Percentiles rank a stretch among this genome's conserved stretches.
Conservation (phyloP, 2,113 vertebrate species). For the Potamarius usumacintae region DNA sequence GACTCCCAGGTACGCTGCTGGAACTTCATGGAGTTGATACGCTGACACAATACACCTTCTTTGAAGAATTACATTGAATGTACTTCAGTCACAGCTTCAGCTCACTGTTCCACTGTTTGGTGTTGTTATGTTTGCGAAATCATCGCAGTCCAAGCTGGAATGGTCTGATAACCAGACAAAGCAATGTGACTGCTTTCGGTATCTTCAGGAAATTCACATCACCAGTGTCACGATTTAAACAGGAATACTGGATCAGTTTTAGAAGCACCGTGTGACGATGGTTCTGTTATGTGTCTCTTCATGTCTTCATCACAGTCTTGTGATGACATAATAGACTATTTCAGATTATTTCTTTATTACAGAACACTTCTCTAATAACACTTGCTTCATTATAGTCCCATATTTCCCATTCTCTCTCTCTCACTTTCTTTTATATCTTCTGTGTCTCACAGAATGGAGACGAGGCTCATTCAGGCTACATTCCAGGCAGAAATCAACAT, state of each 20-base stretch:
- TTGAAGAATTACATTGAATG: neutral
- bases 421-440: neutral
- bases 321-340: neutral
- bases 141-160: neutral
- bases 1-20: neutral
- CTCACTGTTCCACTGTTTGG: neutral
- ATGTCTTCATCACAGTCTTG: too few species aligned
- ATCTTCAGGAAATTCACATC: neutral
- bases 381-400: neutral
- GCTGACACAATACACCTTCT: neutral
- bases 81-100: neutral
- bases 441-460: neutral
- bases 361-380: too few species aligned
- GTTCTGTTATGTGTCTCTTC: neutral
- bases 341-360: neutral
- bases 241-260: neutral
- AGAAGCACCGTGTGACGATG: neutral
- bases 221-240: neutral
- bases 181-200: neutral
- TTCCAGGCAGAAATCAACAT: neutral
- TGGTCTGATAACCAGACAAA: neutral
- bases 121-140: neutral
- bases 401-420: neutral
- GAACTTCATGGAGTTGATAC: neutral
- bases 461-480: neutral